A percentile compares a stretch with the other conserved stretches of the same genome.
Conservation (phyloP, 2,113 vertebrate species). For the Chaetura pelagica region DNA sequence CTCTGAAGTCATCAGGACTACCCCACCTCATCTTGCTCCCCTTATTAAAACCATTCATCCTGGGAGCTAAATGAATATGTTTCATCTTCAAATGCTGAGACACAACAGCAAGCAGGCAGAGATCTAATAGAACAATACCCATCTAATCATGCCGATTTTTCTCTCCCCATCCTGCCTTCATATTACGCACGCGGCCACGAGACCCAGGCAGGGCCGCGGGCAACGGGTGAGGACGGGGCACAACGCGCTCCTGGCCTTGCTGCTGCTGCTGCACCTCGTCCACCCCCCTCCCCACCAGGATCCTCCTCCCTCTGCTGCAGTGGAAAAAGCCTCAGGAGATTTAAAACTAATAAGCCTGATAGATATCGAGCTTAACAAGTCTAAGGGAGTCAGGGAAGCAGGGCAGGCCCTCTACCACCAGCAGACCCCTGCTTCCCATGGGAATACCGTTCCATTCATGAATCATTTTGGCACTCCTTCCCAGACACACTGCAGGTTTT, state of each 20-base stretch:
- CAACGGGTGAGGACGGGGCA: neutral
- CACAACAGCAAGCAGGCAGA: constrained; percentile 72
- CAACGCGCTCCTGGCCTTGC: neutral
- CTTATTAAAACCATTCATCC: constrained; percentile 96
- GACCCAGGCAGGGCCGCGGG: neutral
- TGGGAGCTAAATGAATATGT: constrained; percentile 88
- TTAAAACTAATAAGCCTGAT: neutral
- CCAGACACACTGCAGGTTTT: neutral
- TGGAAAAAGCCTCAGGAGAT: constrained; percentile 15
- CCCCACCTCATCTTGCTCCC: constrained; percentile 80
- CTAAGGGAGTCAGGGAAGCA: neutral
- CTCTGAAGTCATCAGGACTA: constrained; percentile 82
- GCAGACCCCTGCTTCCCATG: neutral
- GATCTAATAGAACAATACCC: constrained; percentile 68
- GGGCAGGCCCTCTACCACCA: neutral
- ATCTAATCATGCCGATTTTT: constrained; percentile 72
- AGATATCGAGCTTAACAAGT: neutral
- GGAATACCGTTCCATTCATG: neutral
- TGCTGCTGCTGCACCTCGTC: neutral
- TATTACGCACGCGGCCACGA: neutral
- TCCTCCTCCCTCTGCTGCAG: neutral
- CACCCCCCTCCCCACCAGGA: neutral
- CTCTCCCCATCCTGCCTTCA: constrained; percentile 15
- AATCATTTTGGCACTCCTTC: neutral
- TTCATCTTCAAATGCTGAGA: constrained; percentile 79